Percentiles rank a stretch among this genome's conserved stretches.
These are phyloP conservation scores for Drosophila rellima DNA, from an alignment of 2,888 invertebrate species.

Conservation along the genomic window DNA sequence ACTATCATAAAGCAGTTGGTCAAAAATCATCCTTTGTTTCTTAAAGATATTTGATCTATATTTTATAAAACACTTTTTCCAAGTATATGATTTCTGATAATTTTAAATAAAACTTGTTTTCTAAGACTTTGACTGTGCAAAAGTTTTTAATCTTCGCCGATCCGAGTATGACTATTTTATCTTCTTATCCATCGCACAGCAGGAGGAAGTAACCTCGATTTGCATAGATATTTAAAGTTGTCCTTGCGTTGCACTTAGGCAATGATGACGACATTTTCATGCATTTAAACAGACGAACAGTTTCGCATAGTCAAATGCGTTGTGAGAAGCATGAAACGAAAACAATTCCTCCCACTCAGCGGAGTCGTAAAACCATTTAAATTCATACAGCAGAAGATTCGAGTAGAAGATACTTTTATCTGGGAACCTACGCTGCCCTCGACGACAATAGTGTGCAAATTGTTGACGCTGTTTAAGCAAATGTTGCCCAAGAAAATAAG, in stretches of 20 bases:
- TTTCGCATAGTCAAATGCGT: conserved; percentile 6
- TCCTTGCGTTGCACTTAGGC: conserved; percentile 8
- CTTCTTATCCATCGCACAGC: neutral
- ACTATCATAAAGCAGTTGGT: too few relatives aligned
- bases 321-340: conserved; percentile 20
- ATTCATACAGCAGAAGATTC: conserved; percentile 62
- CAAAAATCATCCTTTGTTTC: too few relatives aligned
- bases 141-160: too few relatives aligned
- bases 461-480: conserved; percentile 77
- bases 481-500: conserved; percentile 63
- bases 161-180: too few relatives aligned
- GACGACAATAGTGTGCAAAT: conserved; percentile 76
- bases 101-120: too few relatives aligned
- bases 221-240: conserved; percentile 20
- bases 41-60: too few relatives aligned
- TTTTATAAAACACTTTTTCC: too few relatives aligned
- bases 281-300: conserved; percentile 10
- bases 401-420: conserved; percentile 62
- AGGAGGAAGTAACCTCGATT: neutral
- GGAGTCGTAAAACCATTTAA: conserved; percentile 74
- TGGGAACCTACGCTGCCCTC: conserved; percentile 22
- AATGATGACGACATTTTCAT: conserved; percentile 10
- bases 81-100: too few relatives aligned
- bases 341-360: conserved; percentile 40
- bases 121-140: too few relatives aligned